Evolutionary conservation across 2,888 invertebrate species (phyloP).

Genomic region (Parnassius smintheus): DNA sequence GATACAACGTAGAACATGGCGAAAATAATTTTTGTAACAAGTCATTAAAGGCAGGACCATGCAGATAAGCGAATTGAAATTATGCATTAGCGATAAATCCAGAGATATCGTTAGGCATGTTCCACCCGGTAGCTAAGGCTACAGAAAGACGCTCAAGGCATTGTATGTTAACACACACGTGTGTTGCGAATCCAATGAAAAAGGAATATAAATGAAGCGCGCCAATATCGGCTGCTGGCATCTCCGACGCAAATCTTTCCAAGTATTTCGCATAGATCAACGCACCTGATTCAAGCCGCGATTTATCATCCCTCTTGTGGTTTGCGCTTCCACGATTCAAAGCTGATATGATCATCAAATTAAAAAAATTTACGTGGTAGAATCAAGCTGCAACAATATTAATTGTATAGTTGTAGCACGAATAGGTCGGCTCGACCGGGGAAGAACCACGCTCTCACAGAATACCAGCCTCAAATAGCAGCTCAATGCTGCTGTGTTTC

Average conservation of each 20-base stretch:
- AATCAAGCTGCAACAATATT: too few relatives aligned
- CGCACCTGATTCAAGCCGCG: constrained; percentile 18
- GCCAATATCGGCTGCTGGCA: constrained; percentile 16
- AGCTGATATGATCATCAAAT: constrained; percentile 9
- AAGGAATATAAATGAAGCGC: constrained; percentile 25
- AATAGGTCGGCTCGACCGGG: too few relatives aligned
- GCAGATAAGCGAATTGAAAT: too few relatives aligned
- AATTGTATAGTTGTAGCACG: too few relatives aligned
- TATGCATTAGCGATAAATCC: constrained; percentile 7
- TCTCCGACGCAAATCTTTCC: constrained; percentile 23
- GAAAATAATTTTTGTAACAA: too few relatives aligned
- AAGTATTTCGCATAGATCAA: constrained; percentile 25
- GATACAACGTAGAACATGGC: too few relatives aligned
- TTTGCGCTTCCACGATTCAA: constrained; percentile 1
- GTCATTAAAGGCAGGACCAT: too few relatives aligned
- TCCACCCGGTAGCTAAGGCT: constrained; percentile 3
- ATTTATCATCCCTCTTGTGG: constrained; percentile 7
- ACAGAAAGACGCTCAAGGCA: constrained; percentile 7
- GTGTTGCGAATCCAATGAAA: constrained; percentile 17
- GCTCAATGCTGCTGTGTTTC: too few relatives aligned
- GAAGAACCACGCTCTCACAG: too few relatives aligned
- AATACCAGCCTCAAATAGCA: too few relatives aligned
- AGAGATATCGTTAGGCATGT: constrained; percentile 3
- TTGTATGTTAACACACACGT: constrained; percentile 22
- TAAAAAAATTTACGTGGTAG: neutral